A percentile compares a stretch with the other conserved stretches of the same genome.
phyloP scores from a whole-genome alignment of 2,113 vertebrate species.

The Nematolebias whitei region DNA sequence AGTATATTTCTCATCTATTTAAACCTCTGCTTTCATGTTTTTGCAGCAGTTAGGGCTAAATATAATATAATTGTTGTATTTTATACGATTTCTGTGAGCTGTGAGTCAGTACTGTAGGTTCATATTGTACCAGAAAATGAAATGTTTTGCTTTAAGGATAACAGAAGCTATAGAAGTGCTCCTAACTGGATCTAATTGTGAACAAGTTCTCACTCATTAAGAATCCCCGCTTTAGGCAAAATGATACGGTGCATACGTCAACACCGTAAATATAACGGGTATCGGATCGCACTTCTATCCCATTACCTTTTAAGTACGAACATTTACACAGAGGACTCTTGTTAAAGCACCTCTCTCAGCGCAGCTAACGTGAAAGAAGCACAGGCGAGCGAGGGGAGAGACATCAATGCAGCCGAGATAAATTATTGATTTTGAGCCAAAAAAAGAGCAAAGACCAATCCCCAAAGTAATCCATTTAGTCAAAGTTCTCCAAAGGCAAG shows the following conservation, averaged over 20 bases:
- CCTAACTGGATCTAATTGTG: background rate
- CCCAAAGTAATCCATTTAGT: constrained; percentile 50
- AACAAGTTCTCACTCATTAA: background rate
- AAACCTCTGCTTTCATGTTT: no score
- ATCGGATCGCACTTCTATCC: constrained; percentile 34
- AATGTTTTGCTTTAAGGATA: background rate
- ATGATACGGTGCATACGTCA: constrained; percentile 6
- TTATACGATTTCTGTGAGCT: no score
- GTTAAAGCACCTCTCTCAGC: constrained; percentile 54
- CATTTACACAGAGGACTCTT: constrained; percentile 50
- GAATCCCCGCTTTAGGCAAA: background rate
- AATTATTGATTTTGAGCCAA: constrained; percentile 60
- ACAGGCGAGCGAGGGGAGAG: constrained; percentile 28
- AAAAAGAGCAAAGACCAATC: constrained; percentile 52
- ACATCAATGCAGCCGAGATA: constrained; percentile 48
- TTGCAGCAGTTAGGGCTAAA: no score
- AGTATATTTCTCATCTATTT: no score
- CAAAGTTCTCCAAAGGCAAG: constrained; percentile 47
- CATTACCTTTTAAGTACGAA: constrained; percentile 9
- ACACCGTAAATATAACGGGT: constrained; percentile 13
- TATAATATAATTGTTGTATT: background rate
- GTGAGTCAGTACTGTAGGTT: background rate
- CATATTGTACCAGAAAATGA: background rate
- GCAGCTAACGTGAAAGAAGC: constrained; percentile 25
- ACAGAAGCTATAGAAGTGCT: background rate